A percentile compares a stretch with the other conserved stretches of the same genome.
These are phyloP conservation scores for Eristalis pertinax DNA, from an alignment of 2,888 invertebrate genomes.

Conservation along the genomic window DNA sequence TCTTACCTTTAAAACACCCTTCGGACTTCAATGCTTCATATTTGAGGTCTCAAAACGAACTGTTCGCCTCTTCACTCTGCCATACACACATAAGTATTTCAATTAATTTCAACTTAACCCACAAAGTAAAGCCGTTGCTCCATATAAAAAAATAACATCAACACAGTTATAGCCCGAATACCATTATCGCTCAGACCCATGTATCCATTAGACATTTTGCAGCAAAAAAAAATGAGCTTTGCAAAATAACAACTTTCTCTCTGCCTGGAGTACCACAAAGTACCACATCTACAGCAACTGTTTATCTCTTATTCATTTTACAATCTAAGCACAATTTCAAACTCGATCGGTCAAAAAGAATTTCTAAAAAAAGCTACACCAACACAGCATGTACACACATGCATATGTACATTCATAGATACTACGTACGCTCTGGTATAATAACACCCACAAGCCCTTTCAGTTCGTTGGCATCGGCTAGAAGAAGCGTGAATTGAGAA, in stretches of 20 bases:
- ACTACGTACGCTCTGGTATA: background rate
- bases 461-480: constrained; percentile 49
- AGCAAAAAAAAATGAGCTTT: background rate
- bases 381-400: background rate
- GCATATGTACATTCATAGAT: background rate
- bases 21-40: background rate
- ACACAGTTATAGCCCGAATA: background rate
- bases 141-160: background rate
- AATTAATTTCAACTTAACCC: background rate
- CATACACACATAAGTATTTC: background rate
- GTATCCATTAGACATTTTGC: background rate
- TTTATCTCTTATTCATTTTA: constrained; percentile 28
- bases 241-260: constrained; percentile 39
- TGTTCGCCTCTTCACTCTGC: background rate
- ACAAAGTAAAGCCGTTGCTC: background rate
- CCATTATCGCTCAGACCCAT: background rate
- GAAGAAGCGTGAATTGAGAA: constrained; percentile 29
- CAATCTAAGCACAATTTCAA: constrained; percentile 39
- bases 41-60: background rate
- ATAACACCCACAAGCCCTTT: constrained; percentile 64
- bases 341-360: constrained; percentile 33
- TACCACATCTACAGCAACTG: constrained; percentile 11
- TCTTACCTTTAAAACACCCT: background rate
- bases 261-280: constrained; percentile 4
- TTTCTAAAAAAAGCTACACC: constrained; percentile 2